Percentiles rank a stretch among this genome's conserved stretches.
Conservation (phyloP, 2,888 invertebrate genomes). For the Melipona beecheii region DNA sequence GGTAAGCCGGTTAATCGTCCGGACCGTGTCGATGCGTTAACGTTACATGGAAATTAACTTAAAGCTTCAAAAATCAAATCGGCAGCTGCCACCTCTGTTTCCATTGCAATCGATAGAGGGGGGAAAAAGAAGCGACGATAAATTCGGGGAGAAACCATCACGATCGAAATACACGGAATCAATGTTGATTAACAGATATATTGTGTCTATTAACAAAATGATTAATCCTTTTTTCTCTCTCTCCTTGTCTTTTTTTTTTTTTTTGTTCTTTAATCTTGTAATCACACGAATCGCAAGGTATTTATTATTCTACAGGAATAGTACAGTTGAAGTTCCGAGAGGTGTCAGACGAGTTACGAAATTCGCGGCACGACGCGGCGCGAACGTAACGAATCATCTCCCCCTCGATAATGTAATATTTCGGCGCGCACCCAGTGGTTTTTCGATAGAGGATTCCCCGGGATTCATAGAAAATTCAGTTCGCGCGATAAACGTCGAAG, state of each 20-base stretch:
- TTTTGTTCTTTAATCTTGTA: background rate
- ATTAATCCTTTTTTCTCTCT: background rate
- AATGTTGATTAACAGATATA: conserved; percentile 21
- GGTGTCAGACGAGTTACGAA: background rate
- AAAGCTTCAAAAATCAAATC: background rate
- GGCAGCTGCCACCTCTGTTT: background rate
- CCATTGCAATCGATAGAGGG: background rate
- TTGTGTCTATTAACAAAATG: conserved; percentile 12
- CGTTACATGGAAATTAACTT: conserved; percentile 28
- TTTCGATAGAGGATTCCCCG: background rate
- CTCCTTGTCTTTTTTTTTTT: background rate
- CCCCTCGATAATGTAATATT: conserved; percentile 22
- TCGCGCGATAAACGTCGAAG: conserved; percentile 17
- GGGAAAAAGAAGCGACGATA: background rate
- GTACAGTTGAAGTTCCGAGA: conserved; percentile 22
- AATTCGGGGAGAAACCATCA: too few relatives aligned
- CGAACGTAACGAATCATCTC: conserved; percentile 1
- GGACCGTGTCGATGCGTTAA: conserved; percentile 8
- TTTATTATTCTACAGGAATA: conserved; percentile 29
- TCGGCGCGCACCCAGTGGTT: background rate
- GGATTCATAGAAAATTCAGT: conserved; percentile 32
- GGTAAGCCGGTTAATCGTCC: conserved; percentile 30
- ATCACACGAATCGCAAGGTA: conserved; percentile 3
- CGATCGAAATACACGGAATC: background rate
- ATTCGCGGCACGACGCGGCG: conserved; percentile 7